Conservation (phyloP, 23 tunicate species). For the Aplidium turbinatum region DNA sequence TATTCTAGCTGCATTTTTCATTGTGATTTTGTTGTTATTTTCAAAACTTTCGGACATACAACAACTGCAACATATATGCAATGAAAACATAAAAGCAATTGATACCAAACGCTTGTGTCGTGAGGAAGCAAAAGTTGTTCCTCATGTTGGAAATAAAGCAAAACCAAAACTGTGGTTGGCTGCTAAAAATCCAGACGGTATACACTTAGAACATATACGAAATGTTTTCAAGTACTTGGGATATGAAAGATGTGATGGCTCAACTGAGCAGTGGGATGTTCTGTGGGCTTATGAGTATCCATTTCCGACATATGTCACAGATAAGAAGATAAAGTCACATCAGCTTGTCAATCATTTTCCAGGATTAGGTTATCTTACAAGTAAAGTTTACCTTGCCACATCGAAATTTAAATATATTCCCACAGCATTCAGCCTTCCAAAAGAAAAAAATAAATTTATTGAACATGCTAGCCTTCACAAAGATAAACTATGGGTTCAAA, state of each 20-base stretch:
- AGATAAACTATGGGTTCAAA: conserved; percentile 90
- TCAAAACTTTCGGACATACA: background rate
- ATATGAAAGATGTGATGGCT: conserved; percentile 57
- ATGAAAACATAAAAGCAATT: background rate
- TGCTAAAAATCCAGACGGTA: conserved; percentile 57
- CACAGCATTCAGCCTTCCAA: conserved; percentile 79
- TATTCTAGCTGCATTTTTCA: background rate
- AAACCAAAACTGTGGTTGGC: conserved; percentile 13
- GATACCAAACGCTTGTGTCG: background rate
- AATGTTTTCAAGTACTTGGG: conserved; percentile 62
- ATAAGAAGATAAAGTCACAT: conserved; percentile 25
- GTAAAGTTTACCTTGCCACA: conserved; percentile 80
- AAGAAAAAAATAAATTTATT: conserved; percentile 50
- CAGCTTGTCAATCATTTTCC: conserved; percentile 89
- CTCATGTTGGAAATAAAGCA: background rate
- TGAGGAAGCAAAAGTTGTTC: background rate
- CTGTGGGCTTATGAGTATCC: conserved; percentile 96
- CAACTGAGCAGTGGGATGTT: conserved; percentile 71
- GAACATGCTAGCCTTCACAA: conserved; percentile 54
- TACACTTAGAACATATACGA: conserved; percentile 66
- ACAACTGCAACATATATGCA: conserved; percentile 11
- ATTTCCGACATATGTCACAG: conserved; percentile 55
- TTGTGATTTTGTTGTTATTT: conserved; percentile 3
- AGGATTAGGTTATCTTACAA: conserved; percentile 76
- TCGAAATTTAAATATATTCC: conserved; percentile 85